These are phyloP conservation scores for Myotis brandtii DNA, from an alignment of 2,113 vertebrate species.

Conservation along the genomic window DNA sequence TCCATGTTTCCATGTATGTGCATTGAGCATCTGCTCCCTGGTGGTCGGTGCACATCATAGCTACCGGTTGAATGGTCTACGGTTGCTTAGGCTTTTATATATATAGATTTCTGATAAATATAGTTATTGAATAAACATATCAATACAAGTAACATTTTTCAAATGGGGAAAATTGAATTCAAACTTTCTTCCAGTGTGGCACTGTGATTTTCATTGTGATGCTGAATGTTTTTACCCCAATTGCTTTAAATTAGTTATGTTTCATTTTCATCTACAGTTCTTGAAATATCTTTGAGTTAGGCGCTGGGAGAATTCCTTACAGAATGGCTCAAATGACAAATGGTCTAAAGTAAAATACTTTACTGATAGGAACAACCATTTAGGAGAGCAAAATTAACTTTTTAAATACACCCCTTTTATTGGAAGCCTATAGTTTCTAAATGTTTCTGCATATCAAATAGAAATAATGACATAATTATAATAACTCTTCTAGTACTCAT, in stretches of 20 bases:
- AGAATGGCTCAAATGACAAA: slow-evolving; percentile 69
- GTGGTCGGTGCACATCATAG: no score
- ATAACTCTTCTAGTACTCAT: slow-evolving; percentile 35
- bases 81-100: no score
- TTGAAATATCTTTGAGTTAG: slow-evolving; percentile 73
- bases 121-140: background rate
- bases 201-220: background rate
- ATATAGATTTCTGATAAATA: background rate
- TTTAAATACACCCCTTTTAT: slow-evolving; percentile 60
- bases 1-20: no score
- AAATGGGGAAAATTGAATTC: background rate
- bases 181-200: background rate
- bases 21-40: no score
- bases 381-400: slow-evolving; percentile 53
- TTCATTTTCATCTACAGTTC: slow-evolving; percentile 78
- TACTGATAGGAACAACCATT: slow-evolving; percentile 45
- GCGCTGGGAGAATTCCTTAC: background rate
- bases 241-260: slow-evolving; percentile 77
- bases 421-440: slow-evolving; percentile 35
- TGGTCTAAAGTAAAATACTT: slow-evolving; percentile 34
- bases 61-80: no score
- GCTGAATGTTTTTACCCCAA: slow-evolving; percentile 62
- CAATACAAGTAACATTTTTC: background rate
- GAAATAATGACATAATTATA: slow-evolving; percentile 63
- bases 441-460: slow-evolving; percentile 22